phyloP scores from a whole-genome alignment of 2,113 vertebrate genomes.

The Neoarius graeffei region DNA sequence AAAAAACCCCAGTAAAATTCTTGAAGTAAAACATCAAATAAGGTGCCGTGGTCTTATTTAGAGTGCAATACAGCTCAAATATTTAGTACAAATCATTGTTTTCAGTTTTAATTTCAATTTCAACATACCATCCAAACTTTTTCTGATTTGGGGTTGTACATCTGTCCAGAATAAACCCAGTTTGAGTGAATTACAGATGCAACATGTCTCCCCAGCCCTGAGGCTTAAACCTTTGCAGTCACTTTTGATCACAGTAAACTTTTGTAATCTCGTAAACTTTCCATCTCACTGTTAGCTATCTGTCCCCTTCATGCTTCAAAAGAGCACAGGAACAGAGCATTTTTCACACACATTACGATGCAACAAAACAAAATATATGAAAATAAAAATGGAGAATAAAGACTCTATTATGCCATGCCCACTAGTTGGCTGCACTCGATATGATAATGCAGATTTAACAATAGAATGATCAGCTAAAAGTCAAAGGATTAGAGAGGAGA shows the following conservation, averaged over 20 bases:
- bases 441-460: neutral
- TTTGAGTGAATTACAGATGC: neutral
- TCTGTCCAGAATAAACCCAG: neutral
- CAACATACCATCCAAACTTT: too few species aligned
- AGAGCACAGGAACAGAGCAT: too few species aligned
- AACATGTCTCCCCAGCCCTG: too few species aligned
- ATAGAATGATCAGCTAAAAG: neutral
- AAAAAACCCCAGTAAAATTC: too few species aligned
- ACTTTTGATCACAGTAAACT: too few species aligned
- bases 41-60: too few species aligned
- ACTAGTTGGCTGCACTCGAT: neutral
- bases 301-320: neutral
- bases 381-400: neutral
- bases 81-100: too few species aligned
- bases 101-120: too few species aligned
- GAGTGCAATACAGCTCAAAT: too few species aligned
- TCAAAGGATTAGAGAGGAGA: neutral
- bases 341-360: neutral
- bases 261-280: neutral
- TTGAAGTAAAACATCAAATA: too few species aligned
- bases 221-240: too few species aligned
- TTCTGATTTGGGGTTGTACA: too few species aligned
- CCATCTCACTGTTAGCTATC: neutral
- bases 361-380: neutral
- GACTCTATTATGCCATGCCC: neutral